phyloP scores from a whole-genome alignment of 2,888 invertebrate species.

The Cylindroiulus punctatus region DNA sequence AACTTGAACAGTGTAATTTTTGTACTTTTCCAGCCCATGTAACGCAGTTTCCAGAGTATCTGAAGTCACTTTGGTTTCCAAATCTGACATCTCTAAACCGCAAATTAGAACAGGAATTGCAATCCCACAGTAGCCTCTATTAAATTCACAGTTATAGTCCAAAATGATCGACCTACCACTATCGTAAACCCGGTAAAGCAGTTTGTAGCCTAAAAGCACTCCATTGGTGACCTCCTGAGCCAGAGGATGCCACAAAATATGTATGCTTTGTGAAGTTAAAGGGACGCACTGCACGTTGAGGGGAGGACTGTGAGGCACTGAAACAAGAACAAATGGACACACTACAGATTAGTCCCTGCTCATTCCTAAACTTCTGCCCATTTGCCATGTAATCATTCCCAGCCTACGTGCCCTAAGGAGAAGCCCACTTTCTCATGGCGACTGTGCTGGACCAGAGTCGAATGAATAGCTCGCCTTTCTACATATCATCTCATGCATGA shows the following conservation, averaged over 20 bases:
- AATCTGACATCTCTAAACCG: constrained; percentile 2
- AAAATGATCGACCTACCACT: constrained; percentile 6
- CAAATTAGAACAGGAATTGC: background rate
- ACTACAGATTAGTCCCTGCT: no score
- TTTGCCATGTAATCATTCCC: no score
- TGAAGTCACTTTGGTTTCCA: constrained; percentile 56
- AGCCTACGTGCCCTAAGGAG: no score
- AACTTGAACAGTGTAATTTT: constrained; percentile 67
- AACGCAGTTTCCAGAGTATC: constrained; percentile 55
- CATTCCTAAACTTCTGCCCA: no score
- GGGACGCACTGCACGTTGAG: constrained; percentile 65
- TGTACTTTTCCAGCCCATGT: constrained; percentile 64
- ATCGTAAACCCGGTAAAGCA: constrained; percentile 57
- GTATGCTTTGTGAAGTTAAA: constrained; percentile 64
- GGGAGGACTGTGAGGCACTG: constrained; percentile 63
- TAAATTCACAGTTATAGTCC: background rate
- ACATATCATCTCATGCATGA: no score
- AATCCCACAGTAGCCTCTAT: background rate
- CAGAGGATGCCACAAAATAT: constrained; percentile 66
- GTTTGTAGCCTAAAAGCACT: constrained; percentile 66
- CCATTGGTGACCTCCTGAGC: constrained; percentile 65
- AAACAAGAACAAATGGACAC: background rate
- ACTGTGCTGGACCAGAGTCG: no score
- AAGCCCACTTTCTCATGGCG: no score
- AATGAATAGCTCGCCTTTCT: no score